phyloP scores from a whole-genome alignment of 1,140 invertebrate genomes.

The Callitettix versicolor region DNA sequence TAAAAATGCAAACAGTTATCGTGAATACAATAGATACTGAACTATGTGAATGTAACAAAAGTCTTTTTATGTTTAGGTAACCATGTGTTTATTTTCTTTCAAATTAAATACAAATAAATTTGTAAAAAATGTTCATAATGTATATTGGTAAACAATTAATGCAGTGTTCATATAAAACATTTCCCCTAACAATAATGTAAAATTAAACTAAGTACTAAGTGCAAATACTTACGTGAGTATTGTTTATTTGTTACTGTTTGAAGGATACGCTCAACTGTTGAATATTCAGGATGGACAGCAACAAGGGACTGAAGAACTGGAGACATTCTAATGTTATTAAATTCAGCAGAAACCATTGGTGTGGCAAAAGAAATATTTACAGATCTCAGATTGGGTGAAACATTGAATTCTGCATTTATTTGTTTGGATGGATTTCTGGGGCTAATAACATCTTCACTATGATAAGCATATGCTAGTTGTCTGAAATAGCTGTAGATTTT shows the following conservation, averaged over 20 bases:
- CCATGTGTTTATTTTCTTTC: too few relatives aligned
- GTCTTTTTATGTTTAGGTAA: too few relatives aligned
- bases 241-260: constrained; percentile 21
- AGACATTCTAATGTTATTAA: constrained; percentile 34
- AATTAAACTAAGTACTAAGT: too few relatives aligned
- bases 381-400: constrained; percentile 32
- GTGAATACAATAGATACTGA: too few relatives aligned
- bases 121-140: too few relatives aligned
- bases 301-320: constrained; percentile 28
- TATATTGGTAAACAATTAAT: too few relatives aligned
- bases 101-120: too few relatives aligned
- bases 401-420: constrained; percentile 36
- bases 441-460: constrained; percentile 23
- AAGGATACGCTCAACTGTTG: constrained; percentile 29
- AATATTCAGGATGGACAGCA: constrained; percentile 35
- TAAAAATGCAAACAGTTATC: too few relatives aligned
- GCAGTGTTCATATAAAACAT: too few relatives aligned
- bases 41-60: too few relatives aligned
- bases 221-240: constrained; percentile 7
- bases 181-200: too few relatives aligned
- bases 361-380: constrained; percentile 36
- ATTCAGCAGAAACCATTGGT: constrained; percentile 30
- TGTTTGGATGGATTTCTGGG: constrained; percentile 31
- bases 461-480: constrained; percentile 15
- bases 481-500: constrained; percentile 19